Base-by-base conservation (phyloP, 2,113 vertebrate genomes). In the Megaceryle maxima region DNA sequence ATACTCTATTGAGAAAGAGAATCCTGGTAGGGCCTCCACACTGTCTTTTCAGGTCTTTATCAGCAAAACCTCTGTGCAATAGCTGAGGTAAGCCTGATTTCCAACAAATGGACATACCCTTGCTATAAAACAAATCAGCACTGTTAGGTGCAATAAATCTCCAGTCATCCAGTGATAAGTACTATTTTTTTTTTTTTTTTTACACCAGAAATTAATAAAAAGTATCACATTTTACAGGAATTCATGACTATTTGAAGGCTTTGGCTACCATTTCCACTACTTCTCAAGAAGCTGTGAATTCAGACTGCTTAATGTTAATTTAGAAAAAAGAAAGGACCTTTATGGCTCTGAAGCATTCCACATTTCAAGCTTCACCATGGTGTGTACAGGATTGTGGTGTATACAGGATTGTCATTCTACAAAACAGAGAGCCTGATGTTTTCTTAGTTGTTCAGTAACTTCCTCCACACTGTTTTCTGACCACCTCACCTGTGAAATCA, bases 401-500 rank as follows among this genome's bases (percentile, higher is more conserved):
- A 6, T 0, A 5, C 2, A 7, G 0, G 8, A 56, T 0, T 1
- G 9, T 16, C 15, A 22, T 16, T 46, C 48, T 17, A 75, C 24
- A 64, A 35, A 69, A 70, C 5, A 2, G 24, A 37, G 22, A 12
- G 12, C 35, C 60, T 5, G 9, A 0, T 0, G 1, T 6, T 48
- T 28, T 67, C 35, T 33, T 2, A 37, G 31, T 1, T 24, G 41
- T 1, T 55, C 44, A 24, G 16, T 14, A 50, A 29, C 41, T 20
- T n/a, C n/a, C 37, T 16, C 16, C 20, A 3, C 3, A 15, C 37
- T 39, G 10, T 9, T 79, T 26, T 16, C 53, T 16, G 9, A 75
- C 22, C 62, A 18, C 43, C 94, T 85, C 94, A 99, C 99, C 99
- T 97, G 92, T 87, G 94, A 99, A 99, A 92, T 99, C 99, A 69